phyloP scores from a whole-genome alignment of 2,113 vertebrate genomes.

The Hippocampus abdominalis region DNA sequence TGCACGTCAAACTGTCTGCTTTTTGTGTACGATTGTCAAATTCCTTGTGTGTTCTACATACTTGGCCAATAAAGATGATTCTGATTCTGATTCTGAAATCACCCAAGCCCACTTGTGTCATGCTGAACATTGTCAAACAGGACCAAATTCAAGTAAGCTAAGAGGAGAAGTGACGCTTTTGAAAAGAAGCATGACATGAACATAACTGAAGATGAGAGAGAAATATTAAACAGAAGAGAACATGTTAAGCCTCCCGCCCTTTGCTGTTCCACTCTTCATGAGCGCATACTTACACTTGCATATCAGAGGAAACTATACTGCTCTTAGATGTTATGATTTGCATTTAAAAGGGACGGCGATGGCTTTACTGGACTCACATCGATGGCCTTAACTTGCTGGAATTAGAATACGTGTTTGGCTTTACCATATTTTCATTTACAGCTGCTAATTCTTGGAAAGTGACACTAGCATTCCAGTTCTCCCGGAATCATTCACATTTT shows the following conservation, averaged over 20 bases:
- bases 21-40: background rate
- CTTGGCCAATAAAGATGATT: no score
- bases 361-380: constrained; percentile 69
- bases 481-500: background rate
- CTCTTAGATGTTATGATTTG: constrained; percentile 69
- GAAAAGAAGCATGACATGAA: constrained; percentile 58
- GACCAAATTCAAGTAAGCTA: constrained; percentile 51
- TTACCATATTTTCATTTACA: background rate
- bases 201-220: constrained; percentile 46
- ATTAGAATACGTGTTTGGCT: constrained; percentile 38
- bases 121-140: constrained; percentile 28
- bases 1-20: background rate
- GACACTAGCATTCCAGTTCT: no score
- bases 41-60: no score
- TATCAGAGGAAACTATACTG: constrained; percentile 58
- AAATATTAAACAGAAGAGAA: background rate
- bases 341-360: constrained; percentile 62
- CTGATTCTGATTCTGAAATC: no score
- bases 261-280: constrained; percentile 40
- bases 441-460: background rate
- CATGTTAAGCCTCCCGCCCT: background rate
- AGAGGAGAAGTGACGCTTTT: constrained; percentile 43
- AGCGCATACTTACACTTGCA: constrained; percentile 44
- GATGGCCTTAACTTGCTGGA: constrained; percentile 64
- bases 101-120: background rate